Evolutionary conservation across 2,797 vertebrate species (phyloP).

Genomic region (Gastrophryne carolinensis): DNA sequence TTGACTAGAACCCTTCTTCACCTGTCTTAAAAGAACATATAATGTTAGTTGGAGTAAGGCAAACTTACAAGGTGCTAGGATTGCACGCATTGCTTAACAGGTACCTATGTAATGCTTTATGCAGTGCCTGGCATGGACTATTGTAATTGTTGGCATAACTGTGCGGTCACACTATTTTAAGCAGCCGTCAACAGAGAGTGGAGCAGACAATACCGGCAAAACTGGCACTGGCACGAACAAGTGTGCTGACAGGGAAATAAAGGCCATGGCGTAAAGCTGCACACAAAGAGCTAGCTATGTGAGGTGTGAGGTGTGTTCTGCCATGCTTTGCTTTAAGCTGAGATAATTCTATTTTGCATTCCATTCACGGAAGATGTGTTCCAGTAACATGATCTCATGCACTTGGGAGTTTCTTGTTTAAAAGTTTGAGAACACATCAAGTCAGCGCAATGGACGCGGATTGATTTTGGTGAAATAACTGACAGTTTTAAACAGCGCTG

Average conservation of each 20-base stretch:
- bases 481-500: background rate
- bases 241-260: constrained; percentile 19
- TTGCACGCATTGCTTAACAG: too few relatives aligned
- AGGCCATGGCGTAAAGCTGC: background rate
- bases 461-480: background rate
- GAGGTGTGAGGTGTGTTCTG: constrained; percentile 16
- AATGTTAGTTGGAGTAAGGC: too few relatives aligned
- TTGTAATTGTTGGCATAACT: background rate
- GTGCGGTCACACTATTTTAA: background rate
- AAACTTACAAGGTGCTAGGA: too few relatives aligned
- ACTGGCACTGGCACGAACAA: background rate
- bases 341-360: constrained; percentile 22
- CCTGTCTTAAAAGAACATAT: too few relatives aligned
- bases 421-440: background rate
- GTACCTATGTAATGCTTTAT: background rate
- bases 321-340: background rate
- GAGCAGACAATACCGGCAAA: background rate
- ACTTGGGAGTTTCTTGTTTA: background rate
- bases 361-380: background rate
- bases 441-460: background rate
- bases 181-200: background rate
- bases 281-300: constrained; percentile 8
- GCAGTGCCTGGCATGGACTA: background rate
- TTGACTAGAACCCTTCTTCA: too few relatives aligned
- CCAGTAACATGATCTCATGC: background rate